A percentile compares a stretch with the other conserved stretches of the same genome.
phyloP scores from a whole-genome alignment of 2,888 invertebrate genomes.

The Perithous albicinctus region DNA sequence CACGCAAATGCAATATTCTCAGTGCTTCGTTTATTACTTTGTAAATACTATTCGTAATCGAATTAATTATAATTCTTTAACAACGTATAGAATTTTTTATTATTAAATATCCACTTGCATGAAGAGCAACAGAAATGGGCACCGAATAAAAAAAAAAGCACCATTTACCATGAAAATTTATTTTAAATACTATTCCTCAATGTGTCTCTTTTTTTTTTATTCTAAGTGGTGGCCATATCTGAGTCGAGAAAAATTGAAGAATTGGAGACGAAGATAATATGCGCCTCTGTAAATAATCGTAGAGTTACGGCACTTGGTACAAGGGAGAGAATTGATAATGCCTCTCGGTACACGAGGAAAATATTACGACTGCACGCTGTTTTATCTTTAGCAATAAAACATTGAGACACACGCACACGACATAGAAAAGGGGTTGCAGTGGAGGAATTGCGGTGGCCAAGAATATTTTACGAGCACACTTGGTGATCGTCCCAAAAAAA shows the following conservation, averaged over 20 bases:
- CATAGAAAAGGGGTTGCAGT: slow-evolving; percentile 20
- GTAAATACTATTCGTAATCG: slow-evolving; percentile 37
- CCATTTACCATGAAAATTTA: too few relatives aligned
- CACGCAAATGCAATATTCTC: slow-evolving; percentile 6
- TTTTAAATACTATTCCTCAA: too few relatives aligned
- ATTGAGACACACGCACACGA: slow-evolving; percentile 18
- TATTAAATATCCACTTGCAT: too few relatives aligned
- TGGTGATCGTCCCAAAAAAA: too few relatives aligned
- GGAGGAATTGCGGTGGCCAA: slow-evolving; percentile 14
- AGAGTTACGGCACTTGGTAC: background rate
- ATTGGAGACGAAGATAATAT: slow-evolving; percentile 7
- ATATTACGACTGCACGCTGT: slow-evolving; percentile 44
- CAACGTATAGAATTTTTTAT: too few relatives aligned
- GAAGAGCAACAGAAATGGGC: too few relatives aligned
- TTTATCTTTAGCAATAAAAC: slow-evolving; percentile 38
- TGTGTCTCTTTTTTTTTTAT: too few relatives aligned
- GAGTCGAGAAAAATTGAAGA: background rate
- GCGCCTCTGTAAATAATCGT: slow-evolving; percentile 51
- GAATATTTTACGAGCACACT: slow-evolving; percentile 14
- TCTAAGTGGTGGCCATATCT: background rate
- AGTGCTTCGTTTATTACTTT: slow-evolving; percentile 10
- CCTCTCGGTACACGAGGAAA: background rate
- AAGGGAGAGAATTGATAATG: slow-evolving; percentile 3
- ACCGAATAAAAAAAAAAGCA: too few relatives aligned
- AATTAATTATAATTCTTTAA: background rate